A percentile compares a stretch with the other conserved stretches of the same genome.
These are phyloP conservation scores for Arion vulgaris DNA, from an alignment of 1,140 invertebrate genomes.

Conservation along the genomic window DNA sequence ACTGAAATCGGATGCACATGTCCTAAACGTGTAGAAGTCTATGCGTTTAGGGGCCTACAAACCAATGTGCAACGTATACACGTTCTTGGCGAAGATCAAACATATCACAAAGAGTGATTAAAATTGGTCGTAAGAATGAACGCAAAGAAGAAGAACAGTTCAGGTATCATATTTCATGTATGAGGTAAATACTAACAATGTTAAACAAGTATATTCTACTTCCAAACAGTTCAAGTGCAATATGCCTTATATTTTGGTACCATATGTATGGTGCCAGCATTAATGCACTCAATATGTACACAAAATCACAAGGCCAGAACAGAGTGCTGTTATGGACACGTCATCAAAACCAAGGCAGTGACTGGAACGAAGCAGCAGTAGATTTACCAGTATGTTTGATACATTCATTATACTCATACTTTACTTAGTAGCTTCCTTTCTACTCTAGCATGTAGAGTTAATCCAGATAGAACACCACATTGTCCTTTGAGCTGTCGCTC, in stretches of 20 bases:
- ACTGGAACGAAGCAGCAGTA: slow-evolving; percentile 64
- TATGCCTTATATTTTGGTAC: slow-evolving; percentile 76
- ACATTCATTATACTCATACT: neutral
- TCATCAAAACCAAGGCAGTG: slow-evolving; percentile 60
- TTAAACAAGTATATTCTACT: neutral
- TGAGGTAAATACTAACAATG: neutral
- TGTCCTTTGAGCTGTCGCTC: too few species aligned
- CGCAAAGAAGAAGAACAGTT: neutral
- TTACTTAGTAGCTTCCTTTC: too few species aligned
- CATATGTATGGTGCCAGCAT: slow-evolving; percentile 66
- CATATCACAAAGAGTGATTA: too few species aligned
- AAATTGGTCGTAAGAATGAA: too few species aligned
- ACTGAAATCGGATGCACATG: too few species aligned
- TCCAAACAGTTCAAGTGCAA: slow-evolving; percentile 62
- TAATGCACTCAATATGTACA: slow-evolving; percentile 66
- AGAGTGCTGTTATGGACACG: slow-evolving; percentile 52
- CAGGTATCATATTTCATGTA: neutral
- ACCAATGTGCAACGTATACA: too few species aligned
- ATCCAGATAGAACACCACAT: too few species aligned
- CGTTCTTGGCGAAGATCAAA: too few species aligned
- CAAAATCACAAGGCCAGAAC: slow-evolving; percentile 9
- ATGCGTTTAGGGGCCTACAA: too few species aligned
- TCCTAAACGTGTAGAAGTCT: too few species aligned
- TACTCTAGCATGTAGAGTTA: too few species aligned
- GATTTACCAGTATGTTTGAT: slow-evolving; percentile 33